Base-by-base conservation (phyloP, 2,113 vertebrate genomes). In the Gavia stellata region DNA sequence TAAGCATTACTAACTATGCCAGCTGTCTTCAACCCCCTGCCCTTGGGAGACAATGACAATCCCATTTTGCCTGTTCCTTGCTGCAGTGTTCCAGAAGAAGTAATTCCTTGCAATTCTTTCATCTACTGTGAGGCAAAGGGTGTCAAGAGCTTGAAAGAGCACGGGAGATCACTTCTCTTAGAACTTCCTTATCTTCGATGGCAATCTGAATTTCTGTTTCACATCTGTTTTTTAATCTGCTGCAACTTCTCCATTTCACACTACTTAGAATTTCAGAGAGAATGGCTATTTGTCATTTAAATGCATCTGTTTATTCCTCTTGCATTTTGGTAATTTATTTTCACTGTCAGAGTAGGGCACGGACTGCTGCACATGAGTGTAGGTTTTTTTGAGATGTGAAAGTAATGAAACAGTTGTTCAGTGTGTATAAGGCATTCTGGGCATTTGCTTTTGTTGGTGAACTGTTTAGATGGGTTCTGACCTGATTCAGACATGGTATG, bases 181-280 rank as follows among this genome's bases (percentile, higher is more conserved):
- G 62, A 95, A 56, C 19, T 47, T 90, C 66, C 21, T 63, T 66
- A 33, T 47, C 38, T 91, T 85, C 5, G 1, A 81, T 62, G 33
- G 17, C 10, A 88, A 85, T 82, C 78, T 73, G 53, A 85, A 90
- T 94, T 85, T 92, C 36, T 77, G 19, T 47, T 80, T 86, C 50
- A 38, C 59, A 45, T 86, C 91, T 94, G 55, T 53, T 92, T 97
- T 94, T 83, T 84, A 94, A 91, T 96, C 56, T 95, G 38, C 47
- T 91, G 20, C 89, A 86, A 92, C 59, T 95, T 95, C 80, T 83
- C 31, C 34, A 81, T 96, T 96, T 96, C 91, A 89, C 50, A 78
- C 38, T 70, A 28, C 40, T 90, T 72, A 86, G 75, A 86, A 86
- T 92, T 91, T 94, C 80, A 84, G 86, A 91, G 12, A 66, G 17